Evolutionary conservation across 30 jellyfish, hydroid and myxozoan species (phyloP), one percentile per base, ranked within the genome.

Genomic region (Morbakka virulenta): DNA sequence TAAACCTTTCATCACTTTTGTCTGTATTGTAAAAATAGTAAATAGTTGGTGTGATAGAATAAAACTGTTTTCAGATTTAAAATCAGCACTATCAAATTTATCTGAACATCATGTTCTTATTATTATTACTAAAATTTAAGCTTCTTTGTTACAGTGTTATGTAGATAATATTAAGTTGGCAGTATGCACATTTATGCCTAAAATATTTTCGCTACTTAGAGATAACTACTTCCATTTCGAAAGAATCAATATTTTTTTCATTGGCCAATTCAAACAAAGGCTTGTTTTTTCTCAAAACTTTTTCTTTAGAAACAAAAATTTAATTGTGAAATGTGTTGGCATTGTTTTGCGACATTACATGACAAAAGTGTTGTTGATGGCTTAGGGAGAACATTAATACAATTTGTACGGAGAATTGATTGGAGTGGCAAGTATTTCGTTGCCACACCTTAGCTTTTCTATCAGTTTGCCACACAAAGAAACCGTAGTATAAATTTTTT

Each of bases 351-450:
- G 64, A 49, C 89, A 33, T 72, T 83, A 0, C 94, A 82, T 57
- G 89, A 89, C 83, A 71, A 82, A 68, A 86, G 91, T 32, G 82
- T 30, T 31, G 82, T 76, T 29, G 88, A 76, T 68, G 81, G 81
- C 74, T 1, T 61, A 3, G 87, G 87, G 9, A 30, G 81, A 17
- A 68, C 81, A 2, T 72, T 68, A 4, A 68, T 31, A 72, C 6
- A 72, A 31, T 26, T 72, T 2, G 76, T 68, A 6, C 36, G 75
- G 81, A 26, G 81, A 68, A 6, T 31, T 31, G 28, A 31, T 23
- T 29, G 81, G 27, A 68, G 81, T 53, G 69, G 69, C 25, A 53
- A 53, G 21, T 28, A 32, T 53, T 53, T 53, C 25, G 69, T 49
- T 3, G 35, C 80, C 12, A 53, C 72, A 6, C 77, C 81, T 11